Evolutionary conservation across 2,888 invertebrate species (phyloP), one percentile per base, ranked within the genome.

Genomic region (Eubasilissa splendida): DNA sequence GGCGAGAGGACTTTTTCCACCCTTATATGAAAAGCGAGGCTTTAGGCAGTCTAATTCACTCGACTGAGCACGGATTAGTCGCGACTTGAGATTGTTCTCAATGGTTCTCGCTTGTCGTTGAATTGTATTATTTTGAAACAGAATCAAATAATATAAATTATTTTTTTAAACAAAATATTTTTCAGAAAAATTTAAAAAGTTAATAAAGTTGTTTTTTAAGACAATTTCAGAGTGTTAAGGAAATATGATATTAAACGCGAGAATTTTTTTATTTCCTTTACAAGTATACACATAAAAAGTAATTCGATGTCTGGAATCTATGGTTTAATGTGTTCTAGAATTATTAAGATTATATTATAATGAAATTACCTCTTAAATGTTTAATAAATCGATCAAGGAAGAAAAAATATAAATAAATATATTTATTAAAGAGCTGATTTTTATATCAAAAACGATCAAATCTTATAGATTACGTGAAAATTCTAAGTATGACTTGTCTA

Each of bases 21-120:
- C 68, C 42, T 68, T 68, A 68, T 68, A 68, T 68, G 68, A 68
- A 68, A 42, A 68, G 68, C 68, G 68, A 50, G 68, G 50, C 68
- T 68, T 50, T 63, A 63, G 63, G 50, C 68, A 68, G 68, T 50
- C 68, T 68, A 68, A 68, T 68, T 68, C 68, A 68, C 50, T 68
- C 68, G 68, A 68, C 42, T 68, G 68, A 50, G 68, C 68, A 42
- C 68, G 68, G 68, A 50, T 68, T 50, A 68, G 68, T 68, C 50
- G 50, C 50, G 68, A 63, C 63, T 63, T 63, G 63, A 63, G 63
- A 63, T 63, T 63, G 63, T 63, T 63, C 63, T 63, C 33, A 33
- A 63, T 63, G 33, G 63, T 63, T 33, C 31, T 33, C 63, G 31
- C 42, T 63, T 63, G 63, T 63, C 63, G 63, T 63, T 31, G 33